phyloP scores from a whole-genome alignment of 1,140 invertebrate genomes.

The Aphis craccivora region DNA sequence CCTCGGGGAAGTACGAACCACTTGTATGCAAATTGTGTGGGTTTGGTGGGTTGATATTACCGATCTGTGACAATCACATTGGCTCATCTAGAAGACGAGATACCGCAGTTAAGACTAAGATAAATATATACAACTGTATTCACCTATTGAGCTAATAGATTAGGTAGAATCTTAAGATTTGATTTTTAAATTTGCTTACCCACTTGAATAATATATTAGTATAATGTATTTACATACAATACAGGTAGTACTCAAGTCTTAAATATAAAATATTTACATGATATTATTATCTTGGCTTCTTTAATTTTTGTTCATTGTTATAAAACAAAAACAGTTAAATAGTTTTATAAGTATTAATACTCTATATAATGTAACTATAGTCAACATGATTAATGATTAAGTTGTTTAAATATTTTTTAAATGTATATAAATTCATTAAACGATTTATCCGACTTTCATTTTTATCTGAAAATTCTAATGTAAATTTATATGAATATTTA shows the following conservation, averaged over 20 bases:
- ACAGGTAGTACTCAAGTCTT: too few relatives aligned
- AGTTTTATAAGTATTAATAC: background rate
- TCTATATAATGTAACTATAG: background rate
- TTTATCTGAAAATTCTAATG: background rate
- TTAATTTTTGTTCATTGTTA: background rate
- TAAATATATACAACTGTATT: background rate
- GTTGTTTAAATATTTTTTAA: background rate
- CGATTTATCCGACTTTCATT: background rate
- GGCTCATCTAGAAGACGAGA: background rate
- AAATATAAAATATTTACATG: background rate
- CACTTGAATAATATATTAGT: background rate
- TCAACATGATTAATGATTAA: background rate
- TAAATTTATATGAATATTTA: background rate
- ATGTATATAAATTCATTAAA: background rate
- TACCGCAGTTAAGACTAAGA: background rate
- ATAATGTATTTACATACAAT: background rate
- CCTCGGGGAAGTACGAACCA: background rate
- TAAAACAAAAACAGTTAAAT: background rate
- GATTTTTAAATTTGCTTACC: background rate
- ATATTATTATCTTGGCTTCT: background rate
- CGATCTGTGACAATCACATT: background rate
- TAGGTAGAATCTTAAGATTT: background rate
- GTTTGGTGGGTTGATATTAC: background rate
- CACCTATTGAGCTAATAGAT: background rate
- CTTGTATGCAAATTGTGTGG: background rate